Base-by-base conservation (phyloP, 2,113 vertebrate genomes). In the Rattus norvegicus region DNA sequence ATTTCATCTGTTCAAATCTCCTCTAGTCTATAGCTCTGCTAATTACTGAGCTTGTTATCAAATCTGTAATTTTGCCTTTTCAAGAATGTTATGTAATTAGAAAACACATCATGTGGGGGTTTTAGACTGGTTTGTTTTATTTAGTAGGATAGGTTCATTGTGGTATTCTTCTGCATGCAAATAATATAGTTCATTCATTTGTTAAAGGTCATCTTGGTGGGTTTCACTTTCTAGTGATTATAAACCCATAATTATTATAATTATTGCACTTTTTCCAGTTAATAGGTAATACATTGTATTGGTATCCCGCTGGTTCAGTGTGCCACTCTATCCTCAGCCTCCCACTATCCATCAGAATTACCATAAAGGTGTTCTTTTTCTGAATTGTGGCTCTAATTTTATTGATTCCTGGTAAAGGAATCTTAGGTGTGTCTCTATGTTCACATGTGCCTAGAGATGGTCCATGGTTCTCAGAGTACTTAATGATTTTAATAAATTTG, bases 251-350 rank as follows among this genome's bases (percentile, higher is more conserved):
- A 59, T 52, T 14, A 7, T 49, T 33, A 67, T 20, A 67, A 67
- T 86, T 49, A 19, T 11, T 88, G 47, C 6, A 56, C 9, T 22
- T 36, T 36, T 73, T 63, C 65, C 16, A 63, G 24, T 0, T 84
- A 84, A 63, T 0, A 10, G 26, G 17, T 39, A 43, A 61, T 20
- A 16, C 12, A 39, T 20, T 26, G 7, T 19, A 11, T 20, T 56
- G 56, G 1, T 1, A 14, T 1, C 2, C 16, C 54, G 11, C 7
- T 75, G 13, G 47, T 24, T 30, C 52, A 70, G 0, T 89, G 0
- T 33, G 2, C 24, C 49, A 28, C 10, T 61, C 39, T 33, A 72
- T 2, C 52, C 10, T 77, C 43, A 84, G 8, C 28, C 16, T 79
- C 36, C 20, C 69, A 2, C 26, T 88, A 6, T 17, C 52, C 61